Percentiles rank a stretch among this genome's conserved stretches.
These are phyloP conservation scores for Triplophysa rosa DNA, from an alignment of 2,113 vertebrate genomes.

Conservation along the genomic window DNA sequence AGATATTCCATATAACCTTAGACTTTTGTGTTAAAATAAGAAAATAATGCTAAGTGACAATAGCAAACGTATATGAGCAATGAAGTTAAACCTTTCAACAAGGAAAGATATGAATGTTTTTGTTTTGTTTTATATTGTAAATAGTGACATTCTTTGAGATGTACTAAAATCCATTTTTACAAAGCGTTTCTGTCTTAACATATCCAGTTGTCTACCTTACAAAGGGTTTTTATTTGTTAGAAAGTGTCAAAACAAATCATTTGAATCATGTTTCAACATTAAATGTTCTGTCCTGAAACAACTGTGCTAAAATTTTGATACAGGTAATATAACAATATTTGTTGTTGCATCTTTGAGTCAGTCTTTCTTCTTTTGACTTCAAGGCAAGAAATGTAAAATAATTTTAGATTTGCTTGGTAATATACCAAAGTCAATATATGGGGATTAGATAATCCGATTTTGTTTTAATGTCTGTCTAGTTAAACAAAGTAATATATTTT, in stretches of 20 bases:
- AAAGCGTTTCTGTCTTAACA: constrained; percentile 51
- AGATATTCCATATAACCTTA: constrained; percentile 48
- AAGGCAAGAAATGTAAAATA: constrained; percentile 57
- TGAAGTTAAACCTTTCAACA: constrained; percentile 59
- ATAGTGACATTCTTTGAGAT: constrained; percentile 61
- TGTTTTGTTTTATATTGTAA: constrained; percentile 60
- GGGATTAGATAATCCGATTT: constrained; percentile 65
- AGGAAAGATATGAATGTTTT: constrained; percentile 45
- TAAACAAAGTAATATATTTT: constrained; percentile 82
- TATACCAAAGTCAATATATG: constrained; percentile 74
- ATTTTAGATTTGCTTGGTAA: constrained; percentile 64
- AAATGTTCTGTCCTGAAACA: constrained; percentile 56
- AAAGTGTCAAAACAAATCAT: constrained; percentile 41
- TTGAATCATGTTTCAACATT: constrained; percentile 55
- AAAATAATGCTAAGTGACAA: constrained; percentile 17
- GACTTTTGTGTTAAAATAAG: constrained; percentile 2
- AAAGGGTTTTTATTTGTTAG: constrained; percentile 46
- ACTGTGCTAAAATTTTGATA: constrained; percentile 52
- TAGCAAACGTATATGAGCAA: constrained; percentile 42
- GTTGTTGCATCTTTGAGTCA: constrained; percentile 49
- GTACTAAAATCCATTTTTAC: constrained; percentile 55
- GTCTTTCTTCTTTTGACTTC: constrained; percentile 53
- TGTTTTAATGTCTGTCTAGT: constrained; percentile 70
- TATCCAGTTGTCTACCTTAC: constrained; percentile 49
- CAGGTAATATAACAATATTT: constrained; percentile 1